Evolutionary conservation across 2,888 invertebrate genomes (phyloP), one percentile per base, ranked within the genome.

Genomic region (Calephelis perditalis): DNA sequence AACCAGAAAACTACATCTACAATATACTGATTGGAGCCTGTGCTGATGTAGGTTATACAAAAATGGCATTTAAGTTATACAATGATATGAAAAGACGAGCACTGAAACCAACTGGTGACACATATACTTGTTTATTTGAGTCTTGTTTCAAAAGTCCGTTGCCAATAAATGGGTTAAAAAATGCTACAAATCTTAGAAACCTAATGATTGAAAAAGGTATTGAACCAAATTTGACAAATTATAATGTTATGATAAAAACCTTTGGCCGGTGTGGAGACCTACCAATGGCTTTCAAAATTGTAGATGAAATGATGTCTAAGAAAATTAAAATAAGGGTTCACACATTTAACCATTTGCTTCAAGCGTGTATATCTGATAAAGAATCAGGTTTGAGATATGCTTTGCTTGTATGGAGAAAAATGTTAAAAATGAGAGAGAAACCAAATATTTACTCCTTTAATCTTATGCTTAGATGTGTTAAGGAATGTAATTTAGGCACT

Each of bases 221-320:
- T 67, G 89, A 92, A 66, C 93, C 96, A 4, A 97, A 96, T 76
- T 79, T 93, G 1, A 93, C 94, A 7, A 96, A 95, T 74, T 98
- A 96, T 74, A 95, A 97, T 89, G 93, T 95, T 4, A 96, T 98
- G 95, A 96, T 98, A 44, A 98, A 97, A 90, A 96, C 97, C 1
- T 98, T 96, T 86, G 97, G 97, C 0, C 91, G 95, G 63, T 95
- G 96, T 82, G 95, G 96, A 0, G 95, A 97, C 77, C 77, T 97
- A 15, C 75, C 92, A 62, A 94, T 93, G 46, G 96, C 98, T 1
- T 98, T 97, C 81, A 77, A 92, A 74, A 79, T 98, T 62, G 95
- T 95, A 2, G 98, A 98, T 86, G 96, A 97, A 89, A 96, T 98
- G 95, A 74, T 91, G 3, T 86, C 92, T 54, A 94, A 93, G 62